These are phyloP conservation scores for Drosophila sulfurigaster DNA, from an alignment of 1,140 invertebrate species.

Conservation along the genomic window DNA sequence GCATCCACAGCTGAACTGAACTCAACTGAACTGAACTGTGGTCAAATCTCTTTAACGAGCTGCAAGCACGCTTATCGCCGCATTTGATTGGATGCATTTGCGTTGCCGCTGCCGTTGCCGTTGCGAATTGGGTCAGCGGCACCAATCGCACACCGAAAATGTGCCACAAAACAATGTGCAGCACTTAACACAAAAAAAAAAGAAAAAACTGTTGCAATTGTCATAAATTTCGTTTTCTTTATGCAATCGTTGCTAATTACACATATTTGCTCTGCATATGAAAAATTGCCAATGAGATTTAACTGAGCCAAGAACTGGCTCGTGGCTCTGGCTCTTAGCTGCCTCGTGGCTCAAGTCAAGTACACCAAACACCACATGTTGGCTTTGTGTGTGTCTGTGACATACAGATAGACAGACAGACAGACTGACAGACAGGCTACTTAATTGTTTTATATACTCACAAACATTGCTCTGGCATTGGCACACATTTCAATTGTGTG, in stretches of 20 bases:
- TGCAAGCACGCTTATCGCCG: slow-evolving; percentile 45
- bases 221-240: slow-evolving; percentile 40
- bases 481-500: slow-evolving; percentile 68
- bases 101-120: slow-evolving; percentile 22
- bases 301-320: slow-evolving; percentile 43
- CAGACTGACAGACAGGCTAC: slow-evolving; percentile 6
- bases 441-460: slow-evolving; percentile 68
- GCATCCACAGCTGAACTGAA: slow-evolving; percentile 28
- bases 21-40: background rate
- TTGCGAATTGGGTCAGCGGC: slow-evolving; percentile 52
- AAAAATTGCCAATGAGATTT: slow-evolving; percentile 30
- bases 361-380: slow-evolving; percentile 32
- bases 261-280: slow-evolving; percentile 41
- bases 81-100: slow-evolving; percentile 43
- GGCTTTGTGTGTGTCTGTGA: slow-evolving; percentile 28
- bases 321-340: slow-evolving; percentile 15
- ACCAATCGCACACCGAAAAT: slow-evolving; percentile 14
- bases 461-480: slow-evolving; percentile 64
- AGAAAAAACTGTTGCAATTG: slow-evolving; percentile 35
- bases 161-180: slow-evolving; percentile 28
- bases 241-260: slow-evolving; percentile 42
- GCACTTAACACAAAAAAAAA: background rate
- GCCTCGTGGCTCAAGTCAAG: slow-evolving; percentile 45
- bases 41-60: slow-evolving; percentile 41
- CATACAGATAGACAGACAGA: background rate